Evolutionary conservation across 2,113 vertebrate species (phyloP).

Genomic region (Calonectris borealis): DNA sequence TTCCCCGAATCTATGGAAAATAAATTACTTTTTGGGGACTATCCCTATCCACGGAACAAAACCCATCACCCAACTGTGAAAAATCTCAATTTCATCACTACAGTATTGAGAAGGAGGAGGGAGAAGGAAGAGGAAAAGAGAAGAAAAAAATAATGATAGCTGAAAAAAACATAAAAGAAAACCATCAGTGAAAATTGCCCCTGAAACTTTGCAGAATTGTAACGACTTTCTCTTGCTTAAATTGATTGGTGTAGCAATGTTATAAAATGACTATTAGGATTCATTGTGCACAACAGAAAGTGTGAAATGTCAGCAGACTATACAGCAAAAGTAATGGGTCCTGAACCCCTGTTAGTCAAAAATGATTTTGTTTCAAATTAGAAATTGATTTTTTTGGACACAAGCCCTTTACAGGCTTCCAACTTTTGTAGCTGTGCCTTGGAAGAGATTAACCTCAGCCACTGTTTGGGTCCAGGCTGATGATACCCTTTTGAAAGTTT

Average conservation of each 20-base stretch:
- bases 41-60: constrained; percentile 16
- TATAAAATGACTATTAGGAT: constrained; percentile 81
- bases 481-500: constrained; percentile 71
- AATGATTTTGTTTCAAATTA: constrained; percentile 85
- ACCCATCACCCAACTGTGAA: constrained; percentile 24
- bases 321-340: constrained; percentile 79
- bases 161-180: constrained; percentile 69
- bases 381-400: constrained; percentile 85
- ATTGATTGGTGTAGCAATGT: constrained; percentile 77
- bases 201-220: constrained; percentile 74
- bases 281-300: constrained; percentile 78
- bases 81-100: constrained; percentile 43
- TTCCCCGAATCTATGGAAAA: background rate
- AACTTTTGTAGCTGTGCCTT: constrained; percentile 68
- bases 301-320: constrained; percentile 79
- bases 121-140: constrained; percentile 16
- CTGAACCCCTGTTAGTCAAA: constrained; percentile 83
- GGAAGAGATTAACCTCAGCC: constrained; percentile 76
- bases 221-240: constrained; percentile 75
- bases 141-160: constrained; percentile 32
- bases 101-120: background rate
- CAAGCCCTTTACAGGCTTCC: constrained; percentile 72
- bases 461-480: constrained; percentile 64
- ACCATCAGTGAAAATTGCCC: constrained; percentile 69
- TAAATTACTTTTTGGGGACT: constrained; percentile 31